Evolutionary conservation across 1,140 invertebrate species (phyloP).

Genomic region (Musca vetustissima): DNA sequence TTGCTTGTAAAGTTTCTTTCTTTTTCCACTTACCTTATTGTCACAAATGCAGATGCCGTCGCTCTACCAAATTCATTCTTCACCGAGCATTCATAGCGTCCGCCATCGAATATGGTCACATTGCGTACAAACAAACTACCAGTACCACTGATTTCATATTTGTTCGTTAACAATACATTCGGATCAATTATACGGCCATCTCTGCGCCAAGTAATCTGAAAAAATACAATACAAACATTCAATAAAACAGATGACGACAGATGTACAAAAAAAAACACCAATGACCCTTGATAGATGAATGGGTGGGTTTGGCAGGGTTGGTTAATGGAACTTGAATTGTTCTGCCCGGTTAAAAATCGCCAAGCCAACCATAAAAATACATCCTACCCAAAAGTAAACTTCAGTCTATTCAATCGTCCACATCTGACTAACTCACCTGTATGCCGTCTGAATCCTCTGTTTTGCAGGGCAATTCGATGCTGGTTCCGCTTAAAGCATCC

Average conservation of each 20-base stretch:
- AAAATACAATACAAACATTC: not conserved
- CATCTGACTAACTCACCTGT: conserved; percentile 55
- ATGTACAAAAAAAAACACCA: not conserved
- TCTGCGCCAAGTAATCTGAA: conserved; percentile 71
- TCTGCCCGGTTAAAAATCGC: too few species aligned
- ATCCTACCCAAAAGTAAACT: too few species aligned
- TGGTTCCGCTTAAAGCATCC: conserved; percentile 69
- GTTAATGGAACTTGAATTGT: not conserved
- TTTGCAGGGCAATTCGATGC: conserved; percentile 78
- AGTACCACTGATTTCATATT: conserved; percentile 62
- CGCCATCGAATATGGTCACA: conserved; percentile 70
- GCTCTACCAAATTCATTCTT: conserved; percentile 77
- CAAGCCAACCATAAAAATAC: not conserved
- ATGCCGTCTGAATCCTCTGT: conserved; percentile 78
- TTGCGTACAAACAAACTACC: conserved; percentile 81
- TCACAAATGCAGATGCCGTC: conserved; percentile 70
- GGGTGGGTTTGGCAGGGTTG: not conserved
- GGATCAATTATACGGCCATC: conserved; percentile 66
- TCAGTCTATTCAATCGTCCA: not conserved
- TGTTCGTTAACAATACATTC: conserved; percentile 49
- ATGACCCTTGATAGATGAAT: not conserved
- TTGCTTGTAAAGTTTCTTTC: not conserved
- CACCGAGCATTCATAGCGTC: conserved; percentile 87
- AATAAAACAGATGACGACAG: too few species aligned
- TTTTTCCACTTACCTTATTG: conserved; percentile 58